Conservation (phyloP, 2,113 vertebrate species). For the Anhinga rufa region DNA sequence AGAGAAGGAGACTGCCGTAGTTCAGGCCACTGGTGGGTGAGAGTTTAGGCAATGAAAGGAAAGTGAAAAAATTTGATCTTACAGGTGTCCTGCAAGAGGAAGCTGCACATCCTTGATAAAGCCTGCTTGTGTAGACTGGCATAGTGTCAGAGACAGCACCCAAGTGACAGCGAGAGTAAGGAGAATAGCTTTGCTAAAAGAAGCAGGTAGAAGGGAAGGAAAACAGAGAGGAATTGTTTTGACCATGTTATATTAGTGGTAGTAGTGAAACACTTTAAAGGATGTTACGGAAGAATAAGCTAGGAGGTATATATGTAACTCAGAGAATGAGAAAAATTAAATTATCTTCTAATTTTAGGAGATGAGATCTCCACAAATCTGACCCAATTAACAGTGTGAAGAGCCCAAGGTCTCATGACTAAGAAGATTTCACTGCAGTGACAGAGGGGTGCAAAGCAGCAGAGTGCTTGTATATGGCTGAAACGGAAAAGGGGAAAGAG, state of each 20-base stretch:
- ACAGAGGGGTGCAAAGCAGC: not conserved
- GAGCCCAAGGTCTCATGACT: not conserved
- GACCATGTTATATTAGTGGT: not conserved
- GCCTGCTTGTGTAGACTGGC: not conserved
- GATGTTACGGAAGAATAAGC: not conserved
- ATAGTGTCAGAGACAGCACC: not conserved
- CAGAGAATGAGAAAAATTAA: not conserved
- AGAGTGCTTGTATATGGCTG: not conserved
- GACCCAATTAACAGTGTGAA: not conserved
- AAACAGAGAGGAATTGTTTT: not conserved
- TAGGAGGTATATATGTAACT: not conserved
- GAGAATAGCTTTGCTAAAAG: not conserved
- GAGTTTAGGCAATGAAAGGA: not conserved
- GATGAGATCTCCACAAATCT: not conserved
- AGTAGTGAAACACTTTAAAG: not conserved
- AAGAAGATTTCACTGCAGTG: not conserved
- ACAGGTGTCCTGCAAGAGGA: not conserved
- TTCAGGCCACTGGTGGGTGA: not conserved
- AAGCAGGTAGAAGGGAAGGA: not conserved
- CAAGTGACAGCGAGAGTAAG: not conserved
- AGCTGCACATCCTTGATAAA: not conserved
- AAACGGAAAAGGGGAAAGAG: not conserved
- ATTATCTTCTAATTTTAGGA: not conserved
- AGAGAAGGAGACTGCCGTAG: not conserved
- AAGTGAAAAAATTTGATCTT: not conserved